Percentiles rank a stretch among this genome's conserved stretches.
Evolutionary conservation across 2,797 vertebrate species (phyloP).

Genomic region (Cyclopterus lumpus): DNA sequence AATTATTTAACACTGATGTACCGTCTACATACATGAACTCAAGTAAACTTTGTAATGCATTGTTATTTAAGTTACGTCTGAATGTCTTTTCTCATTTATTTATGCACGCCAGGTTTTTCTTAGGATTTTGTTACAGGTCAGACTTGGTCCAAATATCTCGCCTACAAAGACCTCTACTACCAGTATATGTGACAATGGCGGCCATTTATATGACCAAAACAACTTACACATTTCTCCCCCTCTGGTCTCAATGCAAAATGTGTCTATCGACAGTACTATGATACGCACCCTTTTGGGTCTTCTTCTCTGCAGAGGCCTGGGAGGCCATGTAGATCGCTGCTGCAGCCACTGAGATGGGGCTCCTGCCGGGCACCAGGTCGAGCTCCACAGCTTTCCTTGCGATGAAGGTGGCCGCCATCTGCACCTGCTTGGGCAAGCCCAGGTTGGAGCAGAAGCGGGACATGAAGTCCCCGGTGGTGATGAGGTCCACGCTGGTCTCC

Average conservation of each 20-base stretch:
- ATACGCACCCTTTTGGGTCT: slow-evolving; percentile 94
- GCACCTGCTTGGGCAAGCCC: slow-evolving; percentile 96
- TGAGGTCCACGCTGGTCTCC: slow-evolving; percentile 98
- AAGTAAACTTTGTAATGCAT: neutral
- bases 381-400: slow-evolving; percentile 96
- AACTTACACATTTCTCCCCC: neutral
- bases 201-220: neutral
- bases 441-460: slow-evolving; percentile 96
- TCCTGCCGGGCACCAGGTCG: slow-evolving; percentile 96
- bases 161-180: neutral
- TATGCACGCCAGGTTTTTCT: too few species aligned
- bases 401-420: slow-evolving; percentile 97
- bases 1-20: neutral
- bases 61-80: neutral
- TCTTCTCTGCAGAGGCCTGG: slow-evolving; percentile 97
- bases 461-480: slow-evolving; percentile 99
- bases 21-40: neutral
- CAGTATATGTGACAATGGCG: neutral
- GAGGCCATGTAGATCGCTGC: slow-evolving; percentile 99
- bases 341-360: slow-evolving; percentile 97
- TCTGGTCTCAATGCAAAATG: neutral
- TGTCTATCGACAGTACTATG: neutral
- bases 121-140: neutral
- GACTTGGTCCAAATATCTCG: neutral
- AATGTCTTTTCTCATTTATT: neutral